phyloP scores from a whole-genome alignment of 2,888 invertebrate genomes.

The Plebejus anna region DNA sequence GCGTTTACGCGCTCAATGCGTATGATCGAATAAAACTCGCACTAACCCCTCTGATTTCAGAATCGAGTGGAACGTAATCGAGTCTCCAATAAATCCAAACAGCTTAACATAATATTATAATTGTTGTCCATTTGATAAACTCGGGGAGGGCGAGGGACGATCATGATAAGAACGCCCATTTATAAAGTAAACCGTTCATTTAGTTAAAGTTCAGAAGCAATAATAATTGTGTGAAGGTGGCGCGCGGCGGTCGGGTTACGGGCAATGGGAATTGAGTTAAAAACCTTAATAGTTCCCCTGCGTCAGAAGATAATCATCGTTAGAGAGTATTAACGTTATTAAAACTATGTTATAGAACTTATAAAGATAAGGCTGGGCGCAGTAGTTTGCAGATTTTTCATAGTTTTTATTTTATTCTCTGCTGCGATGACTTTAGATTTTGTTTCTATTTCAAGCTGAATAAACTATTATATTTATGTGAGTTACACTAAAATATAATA shows the following conservation, averaged over 20 bases:
- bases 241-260: slow-evolving; percentile 19
- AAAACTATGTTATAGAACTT: slow-evolving; percentile 23
- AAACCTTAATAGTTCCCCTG: slow-evolving; percentile 28
- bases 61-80: not conserved
- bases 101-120: not conserved
- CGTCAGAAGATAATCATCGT: slow-evolving; percentile 26
- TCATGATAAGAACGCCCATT: slow-evolving; percentile 10
- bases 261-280: slow-evolving; percentile 22
- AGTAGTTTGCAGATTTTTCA: not conserved
- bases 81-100: not conserved
- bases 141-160: not conserved
- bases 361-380: slow-evolving; percentile 1
- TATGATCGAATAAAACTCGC: too few species aligned
- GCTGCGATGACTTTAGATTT: too few species aligned
- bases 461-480: not conserved
- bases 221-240: slow-evolving; percentile 20
- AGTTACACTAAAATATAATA: too few species aligned
- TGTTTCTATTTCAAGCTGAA: too few species aligned
- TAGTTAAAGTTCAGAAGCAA: slow-evolving; percentile 16
- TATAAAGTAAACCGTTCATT: slow-evolving; percentile 20
- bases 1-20: too few species aligned
- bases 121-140: not conserved
- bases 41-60: too few species aligned
- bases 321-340: slow-evolving; percentile 26
- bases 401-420: not conserved